Evolutionary conservation across 2,888 invertebrate genomes (phyloP).

Genomic region (Synergus laeviventris): DNA sequence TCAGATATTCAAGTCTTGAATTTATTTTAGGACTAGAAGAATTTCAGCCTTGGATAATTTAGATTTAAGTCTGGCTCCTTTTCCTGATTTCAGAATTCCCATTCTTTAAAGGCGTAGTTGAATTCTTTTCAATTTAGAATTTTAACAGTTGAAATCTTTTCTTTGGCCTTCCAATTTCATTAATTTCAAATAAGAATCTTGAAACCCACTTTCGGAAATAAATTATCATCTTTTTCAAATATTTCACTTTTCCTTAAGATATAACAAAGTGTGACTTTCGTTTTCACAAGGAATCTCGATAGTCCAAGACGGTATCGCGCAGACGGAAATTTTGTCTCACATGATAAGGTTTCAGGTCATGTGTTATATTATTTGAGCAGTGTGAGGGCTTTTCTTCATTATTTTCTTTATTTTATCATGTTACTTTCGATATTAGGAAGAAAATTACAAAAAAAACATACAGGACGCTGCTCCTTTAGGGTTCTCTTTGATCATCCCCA

Average conservation of each 20-base stretch:
- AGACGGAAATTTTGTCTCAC: background rate
- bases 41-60: background rate
- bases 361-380: constrained; percentile 24
- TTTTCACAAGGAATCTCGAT: constrained; percentile 31
- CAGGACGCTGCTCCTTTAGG: no score
- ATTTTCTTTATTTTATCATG: background rate
- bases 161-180: background rate
- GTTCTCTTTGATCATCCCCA: no score
- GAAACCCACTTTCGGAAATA: background rate
- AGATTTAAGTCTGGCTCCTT: background rate
- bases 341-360: constrained; percentile 34
- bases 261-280: background rate
- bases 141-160: background rate
- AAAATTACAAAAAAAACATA: no score
- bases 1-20: background rate
- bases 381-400: background rate
- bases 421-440: no score
- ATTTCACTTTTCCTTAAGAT: background rate
- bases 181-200: background rate
- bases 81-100: background rate
- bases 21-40: background rate
- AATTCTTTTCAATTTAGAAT: background rate
- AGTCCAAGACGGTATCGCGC: constrained; percentile 3
- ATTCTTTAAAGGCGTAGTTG: background rate
- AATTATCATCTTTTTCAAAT: background rate